phyloP scores from a whole-genome alignment of 2,797 vertebrate genomes.

The Hypotaenidia okinawae region DNA sequence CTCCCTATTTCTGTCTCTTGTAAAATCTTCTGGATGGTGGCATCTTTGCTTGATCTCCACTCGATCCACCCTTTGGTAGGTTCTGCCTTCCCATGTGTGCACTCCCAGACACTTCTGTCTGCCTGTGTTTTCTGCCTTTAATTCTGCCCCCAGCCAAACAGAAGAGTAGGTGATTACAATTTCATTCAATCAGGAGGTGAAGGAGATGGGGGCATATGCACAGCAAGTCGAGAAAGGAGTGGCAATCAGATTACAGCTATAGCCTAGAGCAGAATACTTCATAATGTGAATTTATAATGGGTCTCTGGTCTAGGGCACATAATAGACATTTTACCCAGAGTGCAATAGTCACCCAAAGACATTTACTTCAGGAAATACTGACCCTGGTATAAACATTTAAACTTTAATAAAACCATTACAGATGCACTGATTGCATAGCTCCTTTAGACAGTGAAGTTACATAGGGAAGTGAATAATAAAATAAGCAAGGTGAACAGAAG shows the following conservation, averaged over 20 bases:
- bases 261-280: constrained; percentile 25
- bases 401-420: constrained; percentile 47
- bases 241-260: constrained; percentile 52
- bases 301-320: neutral
- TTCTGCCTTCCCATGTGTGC: neutral
- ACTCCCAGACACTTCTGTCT: neutral
- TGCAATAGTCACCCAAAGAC: neutral
- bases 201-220: constrained; percentile 18
- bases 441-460: neutral
- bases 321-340: constrained; percentile 19
- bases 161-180: constrained; percentile 12
- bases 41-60: neutral
- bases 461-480: neutral
- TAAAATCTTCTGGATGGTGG: neutral
- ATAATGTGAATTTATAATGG: constrained; percentile 36
- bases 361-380: constrained; percentile 33
- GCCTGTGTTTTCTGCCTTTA: constrained; percentile 25
- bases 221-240: constrained; percentile 34
- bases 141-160: constrained; percentile 41
- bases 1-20: neutral
- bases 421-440: neutral
- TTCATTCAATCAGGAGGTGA: constrained; percentile 39
- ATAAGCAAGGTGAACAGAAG: neutral
- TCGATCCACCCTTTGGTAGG: neutral
- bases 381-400: constrained; percentile 46